These are phyloP conservation scores for Drosophila pectinifera DNA, from an alignment of 1,140 invertebrate genomes.

Conservation along the genomic window DNA sequence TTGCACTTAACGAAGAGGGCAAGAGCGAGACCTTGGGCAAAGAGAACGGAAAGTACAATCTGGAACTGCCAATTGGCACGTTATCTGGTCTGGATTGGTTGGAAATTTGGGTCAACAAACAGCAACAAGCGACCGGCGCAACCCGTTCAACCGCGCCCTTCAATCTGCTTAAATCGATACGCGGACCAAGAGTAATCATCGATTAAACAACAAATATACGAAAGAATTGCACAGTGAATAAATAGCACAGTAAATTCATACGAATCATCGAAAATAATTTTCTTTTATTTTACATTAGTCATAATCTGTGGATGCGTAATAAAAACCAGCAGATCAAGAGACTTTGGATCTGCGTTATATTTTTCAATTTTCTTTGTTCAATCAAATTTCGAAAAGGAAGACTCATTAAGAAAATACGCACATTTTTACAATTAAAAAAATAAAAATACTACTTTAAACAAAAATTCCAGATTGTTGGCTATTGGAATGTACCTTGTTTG, in stretches of 20 bases:
- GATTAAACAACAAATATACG: slow-evolving; percentile 60
- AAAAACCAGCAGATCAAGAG: not conserved
- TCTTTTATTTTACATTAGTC: not conserved
- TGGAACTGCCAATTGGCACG: slow-evolving; percentile 37
- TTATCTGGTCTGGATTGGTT: slow-evolving; percentile 17
- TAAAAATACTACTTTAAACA: too few relatives aligned
- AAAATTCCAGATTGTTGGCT: too few relatives aligned
- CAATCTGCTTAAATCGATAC: slow-evolving; percentile 64
- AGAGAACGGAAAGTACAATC: slow-evolving; percentile 2
- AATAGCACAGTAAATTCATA: not conserved
- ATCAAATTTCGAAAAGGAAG: not conserved
- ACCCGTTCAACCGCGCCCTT: slow-evolving; percentile 64
- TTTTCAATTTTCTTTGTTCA: not conserved
- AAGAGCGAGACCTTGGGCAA: not conserved
- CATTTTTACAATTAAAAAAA: not conserved
- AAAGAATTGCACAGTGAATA: slow-evolving; percentile 3
- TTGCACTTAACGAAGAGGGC: not conserved
- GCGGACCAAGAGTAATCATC: slow-evolving; percentile 62
- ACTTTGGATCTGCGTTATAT: not conserved
- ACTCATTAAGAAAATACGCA: not conserved
- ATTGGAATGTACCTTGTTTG: too few relatives aligned
- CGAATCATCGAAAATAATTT: not conserved
- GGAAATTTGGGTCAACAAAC: slow-evolving; percentile 61
- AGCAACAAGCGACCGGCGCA: slow-evolving; percentile 35
- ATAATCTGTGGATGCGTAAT: not conserved